phyloP scores from a whole-genome alignment of 1,140 invertebrate genomes.

The Bathynomus jamesi region DNA sequence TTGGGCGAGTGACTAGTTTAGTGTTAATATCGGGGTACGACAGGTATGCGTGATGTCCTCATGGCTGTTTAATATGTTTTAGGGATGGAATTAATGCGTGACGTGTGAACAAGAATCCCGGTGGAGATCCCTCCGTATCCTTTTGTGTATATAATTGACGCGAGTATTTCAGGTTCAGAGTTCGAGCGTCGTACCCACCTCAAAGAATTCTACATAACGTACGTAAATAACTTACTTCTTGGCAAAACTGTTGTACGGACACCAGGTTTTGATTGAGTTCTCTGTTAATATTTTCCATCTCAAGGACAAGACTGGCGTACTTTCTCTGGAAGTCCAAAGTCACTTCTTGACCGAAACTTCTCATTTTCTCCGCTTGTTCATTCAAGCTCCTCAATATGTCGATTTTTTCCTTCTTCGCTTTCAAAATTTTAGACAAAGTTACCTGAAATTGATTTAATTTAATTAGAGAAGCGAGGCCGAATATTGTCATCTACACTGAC shows the following conservation, averaged over 20 bases:
- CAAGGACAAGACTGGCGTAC: slow-evolving; percentile 81
- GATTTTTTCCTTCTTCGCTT: slow-evolving; percentile 73
- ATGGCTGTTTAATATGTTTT: too few relatives aligned
- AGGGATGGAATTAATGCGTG: too few relatives aligned
- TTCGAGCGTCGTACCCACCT: too few relatives aligned
- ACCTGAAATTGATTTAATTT: slow-evolving; percentile 42
- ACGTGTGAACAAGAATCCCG: too few relatives aligned
- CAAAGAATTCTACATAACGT: too few relatives aligned
- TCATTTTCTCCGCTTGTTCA: slow-evolving; percentile 75
- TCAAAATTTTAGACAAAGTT: slow-evolving; percentile 73
- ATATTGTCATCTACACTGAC: too few relatives aligned
- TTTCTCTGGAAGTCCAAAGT: slow-evolving; percentile 77
- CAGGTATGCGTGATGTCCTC: too few relatives aligned
- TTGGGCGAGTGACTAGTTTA: too few relatives aligned
- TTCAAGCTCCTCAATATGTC: slow-evolving; percentile 78
- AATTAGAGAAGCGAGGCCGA: background rate
- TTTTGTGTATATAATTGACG: too few relatives aligned
- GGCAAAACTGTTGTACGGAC: slow-evolving; percentile 71
- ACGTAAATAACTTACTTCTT: slow-evolving; percentile 58
- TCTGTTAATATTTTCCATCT: slow-evolving; percentile 83
- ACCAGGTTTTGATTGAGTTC: slow-evolving; percentile 78
- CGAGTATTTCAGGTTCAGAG: too few relatives aligned
- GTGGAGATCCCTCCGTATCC: too few relatives aligned
- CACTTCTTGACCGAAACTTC: slow-evolving; percentile 65
- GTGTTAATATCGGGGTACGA: too few relatives aligned